Conservation (phyloP, 2,797 vertebrate species). For the Enteromius trimaculatus region DNA sequence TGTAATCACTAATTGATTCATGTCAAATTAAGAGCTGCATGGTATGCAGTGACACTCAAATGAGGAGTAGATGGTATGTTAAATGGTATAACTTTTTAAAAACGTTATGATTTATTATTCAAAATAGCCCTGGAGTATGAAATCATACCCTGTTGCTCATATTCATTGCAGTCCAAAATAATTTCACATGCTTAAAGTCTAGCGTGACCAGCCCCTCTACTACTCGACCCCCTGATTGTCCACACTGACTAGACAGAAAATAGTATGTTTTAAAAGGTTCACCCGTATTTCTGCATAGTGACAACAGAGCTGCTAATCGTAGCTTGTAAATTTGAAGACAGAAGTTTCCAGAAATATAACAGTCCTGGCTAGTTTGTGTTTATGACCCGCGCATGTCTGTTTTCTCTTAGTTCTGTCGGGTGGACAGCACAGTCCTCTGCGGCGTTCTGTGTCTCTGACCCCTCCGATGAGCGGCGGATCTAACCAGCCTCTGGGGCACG, state of each 20-base stretch:
- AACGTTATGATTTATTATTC: not conserved
- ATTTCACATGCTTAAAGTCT: slow-evolving; percentile 12
- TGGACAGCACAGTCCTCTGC: slow-evolving; percentile 97
- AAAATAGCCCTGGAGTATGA: slow-evolving; percentile 20
- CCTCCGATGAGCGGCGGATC: slow-evolving; percentile 96
- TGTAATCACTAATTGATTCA: not conserved
- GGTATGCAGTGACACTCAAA: not conserved
- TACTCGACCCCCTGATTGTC: slow-evolving; percentile 4
- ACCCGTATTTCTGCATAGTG: slow-evolving; percentile 19
- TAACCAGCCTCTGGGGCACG: slow-evolving; percentile 91
- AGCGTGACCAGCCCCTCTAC: slow-evolving; percentile 4
- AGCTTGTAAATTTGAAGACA: not conserved
- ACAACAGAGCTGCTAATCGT: slow-evolving; percentile 12
- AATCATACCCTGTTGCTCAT: slow-evolving; percentile 18
- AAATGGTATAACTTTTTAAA: not conserved
- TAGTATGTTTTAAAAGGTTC: slow-evolving; percentile 30
- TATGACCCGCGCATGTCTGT: slow-evolving; percentile 10
- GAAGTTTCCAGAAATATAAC: slow-evolving; percentile 21
- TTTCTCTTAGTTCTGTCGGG: slow-evolving; percentile 87
- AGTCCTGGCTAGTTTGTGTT: not conserved
- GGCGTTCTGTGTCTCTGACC: slow-evolving; percentile 98
- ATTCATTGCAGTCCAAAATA: slow-evolving; percentile 31
- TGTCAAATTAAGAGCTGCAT: not conserved
- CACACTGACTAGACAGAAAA: slow-evolving; percentile 26
- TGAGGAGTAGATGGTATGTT: not conserved